These are phyloP conservation scores for Keiferia lycopersicella DNA, from an alignment of 2,888 invertebrate genomes.

Conservation along the genomic window DNA sequence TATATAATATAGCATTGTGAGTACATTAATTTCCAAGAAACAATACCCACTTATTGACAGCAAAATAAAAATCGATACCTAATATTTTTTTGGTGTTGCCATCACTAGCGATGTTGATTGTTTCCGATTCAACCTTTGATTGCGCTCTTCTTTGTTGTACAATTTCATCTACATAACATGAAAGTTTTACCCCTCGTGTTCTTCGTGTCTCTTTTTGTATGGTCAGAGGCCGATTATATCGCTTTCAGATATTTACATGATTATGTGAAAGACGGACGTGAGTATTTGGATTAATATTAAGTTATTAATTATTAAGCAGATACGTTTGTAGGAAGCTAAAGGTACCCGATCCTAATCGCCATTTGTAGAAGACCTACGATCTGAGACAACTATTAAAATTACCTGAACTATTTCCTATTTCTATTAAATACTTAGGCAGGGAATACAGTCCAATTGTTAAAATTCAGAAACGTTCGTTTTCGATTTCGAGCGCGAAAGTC, in stretches of 20 bases:
- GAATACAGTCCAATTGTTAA: too few species aligned
- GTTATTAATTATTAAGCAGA: background rate
- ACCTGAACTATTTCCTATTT: too few species aligned
- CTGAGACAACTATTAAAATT: too few species aligned
- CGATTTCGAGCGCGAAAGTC: too few species aligned
- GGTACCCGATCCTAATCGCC: too few species aligned
- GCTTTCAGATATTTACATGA: conserved; percentile 45
- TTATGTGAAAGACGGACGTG: conserved; percentile 71
- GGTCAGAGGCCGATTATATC: conserved; percentile 25
- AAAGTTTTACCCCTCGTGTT: conserved; percentile 1
- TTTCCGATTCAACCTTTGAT: conserved; percentile 52
- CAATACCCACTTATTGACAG: too few species aligned
- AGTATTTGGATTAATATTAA: conserved; percentile 40
- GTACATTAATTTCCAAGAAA: too few species aligned
- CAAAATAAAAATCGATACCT: background rate
- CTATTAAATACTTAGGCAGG: too few species aligned
- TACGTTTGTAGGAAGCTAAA: background rate
- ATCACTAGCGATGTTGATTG: conserved; percentile 49
- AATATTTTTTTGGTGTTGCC: background rate
- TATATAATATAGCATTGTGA: too few species aligned
- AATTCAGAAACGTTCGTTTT: too few species aligned
- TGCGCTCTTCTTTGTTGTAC: conserved; percentile 33
- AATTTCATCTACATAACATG: conserved; percentile 9
- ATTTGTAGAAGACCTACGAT: too few species aligned
- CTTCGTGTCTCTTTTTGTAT: conserved; percentile 27